Evolutionary conservation across 2,113 vertebrate genomes (phyloP).

Genomic region (Lanius collurio): DNA sequence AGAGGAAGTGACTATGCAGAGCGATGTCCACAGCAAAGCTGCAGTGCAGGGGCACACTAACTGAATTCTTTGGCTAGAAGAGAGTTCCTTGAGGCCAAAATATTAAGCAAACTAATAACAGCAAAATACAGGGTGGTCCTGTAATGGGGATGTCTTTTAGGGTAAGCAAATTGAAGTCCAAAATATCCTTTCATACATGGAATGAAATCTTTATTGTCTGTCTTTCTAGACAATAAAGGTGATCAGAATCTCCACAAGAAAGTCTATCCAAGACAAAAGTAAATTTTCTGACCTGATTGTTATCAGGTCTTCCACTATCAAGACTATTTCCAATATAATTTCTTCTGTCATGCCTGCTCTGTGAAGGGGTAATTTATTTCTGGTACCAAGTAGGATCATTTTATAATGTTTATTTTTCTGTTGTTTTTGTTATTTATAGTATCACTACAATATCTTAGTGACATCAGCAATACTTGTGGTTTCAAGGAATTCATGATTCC

Average conservation of each 20-base stretch:
- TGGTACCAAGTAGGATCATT: not conserved
- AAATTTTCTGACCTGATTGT: not conserved
- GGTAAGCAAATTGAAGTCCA: not conserved
- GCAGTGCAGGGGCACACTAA: not conserved
- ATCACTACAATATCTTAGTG: not conserved
- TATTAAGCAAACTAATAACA: not conserved
- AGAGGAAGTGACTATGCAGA: not conserved
- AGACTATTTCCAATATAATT: not conserved
- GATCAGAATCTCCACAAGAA: not conserved
- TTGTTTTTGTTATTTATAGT: not conserved
- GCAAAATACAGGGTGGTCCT: not conserved
- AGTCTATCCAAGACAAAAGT: not conserved
- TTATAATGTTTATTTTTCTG: not conserved
- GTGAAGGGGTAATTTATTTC: not conserved
- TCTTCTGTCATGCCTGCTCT: not conserved
- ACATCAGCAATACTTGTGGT: not conserved
- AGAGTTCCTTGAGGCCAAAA: not conserved
- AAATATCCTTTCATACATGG: not conserved
- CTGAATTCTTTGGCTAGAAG: not conserved
- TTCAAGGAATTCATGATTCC: not conserved
- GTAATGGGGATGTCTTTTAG: not conserved
- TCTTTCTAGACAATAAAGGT: not conserved
- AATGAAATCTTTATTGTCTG: not conserved
- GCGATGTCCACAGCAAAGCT: not conserved
- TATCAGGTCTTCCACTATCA: not conserved